Base-by-base conservation (phyloP, 1,140 invertebrate genomes). In the Drosophila gunungcola region DNA sequence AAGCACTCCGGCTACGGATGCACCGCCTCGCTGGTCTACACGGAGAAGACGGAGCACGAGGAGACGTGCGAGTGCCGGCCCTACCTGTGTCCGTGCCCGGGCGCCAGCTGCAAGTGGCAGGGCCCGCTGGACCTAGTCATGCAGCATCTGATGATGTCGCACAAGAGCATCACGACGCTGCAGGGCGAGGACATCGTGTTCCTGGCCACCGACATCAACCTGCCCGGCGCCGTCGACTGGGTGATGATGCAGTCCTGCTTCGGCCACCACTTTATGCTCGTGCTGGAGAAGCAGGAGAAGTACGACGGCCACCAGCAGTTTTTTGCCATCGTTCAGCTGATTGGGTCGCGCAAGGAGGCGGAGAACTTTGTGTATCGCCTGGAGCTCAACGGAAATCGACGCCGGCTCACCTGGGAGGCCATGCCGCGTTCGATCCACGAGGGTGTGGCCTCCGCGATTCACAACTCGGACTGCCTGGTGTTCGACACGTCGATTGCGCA, bases 241-340 rank as follows among this genome's bases (percentile, higher is more conserved):
- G 99, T 99, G 0, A 99, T 99, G 99, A 99, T 99, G 98, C 99
- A 99, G 92, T 98, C 98, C 9, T 99, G 99, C 93, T 99, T 99
- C 93, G 97, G 97, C 57, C 98, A 99, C 92, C 97, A 99, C 93
- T 99, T 99, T 92, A 99, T 99, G 98, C 94, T 99, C 61, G 98
- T 99, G 13, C 94, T 99, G 29, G 99, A 99, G 93, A 99, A 99
- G 93, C 99, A 99, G 93, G 98, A 99, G 89, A 99, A 99, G 92
- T 98, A 96, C 92, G 98, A 99, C 94, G 98, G 98, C 7, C 97
- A 99, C 92, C 98, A 99, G 84, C 98, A 99, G 93, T 99, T 99
- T 93, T 99, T 99, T 94, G 99, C 99, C 5, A 99, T 99, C 88
- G 99, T 99, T 16, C 99, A 99, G 93, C 93, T 99, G 55, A 99